phyloP scores from a whole-genome alignment of 2,888 invertebrate species.

The Epirrita christyi region DNA sequence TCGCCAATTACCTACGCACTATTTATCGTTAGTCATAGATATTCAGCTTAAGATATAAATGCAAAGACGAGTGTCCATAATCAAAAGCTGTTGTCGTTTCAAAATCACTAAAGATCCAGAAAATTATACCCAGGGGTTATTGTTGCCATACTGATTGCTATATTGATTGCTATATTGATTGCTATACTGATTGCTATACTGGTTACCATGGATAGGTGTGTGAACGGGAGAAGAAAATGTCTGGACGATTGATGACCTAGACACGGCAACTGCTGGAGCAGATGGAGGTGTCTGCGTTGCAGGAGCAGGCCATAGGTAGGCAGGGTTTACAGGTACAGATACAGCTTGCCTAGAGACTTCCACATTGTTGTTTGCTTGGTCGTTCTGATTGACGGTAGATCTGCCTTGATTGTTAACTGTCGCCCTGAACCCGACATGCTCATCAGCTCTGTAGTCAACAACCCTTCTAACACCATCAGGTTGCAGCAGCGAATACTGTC shows the following conservation, averaged over 20 bases:
- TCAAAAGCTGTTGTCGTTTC: slow-evolving; percentile 25
- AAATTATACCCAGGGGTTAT: slow-evolving; percentile 58
- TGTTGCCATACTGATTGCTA: slow-evolving; percentile 39
- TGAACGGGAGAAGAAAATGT: slow-evolving; percentile 47
- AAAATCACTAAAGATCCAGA: slow-evolving; percentile 11
- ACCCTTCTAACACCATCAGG: slow-evolving; percentile 82
- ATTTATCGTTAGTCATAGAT: slow-evolving; percentile 47
- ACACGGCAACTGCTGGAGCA: slow-evolving; percentile 58
- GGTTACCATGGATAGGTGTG: slow-evolving; percentile 34
- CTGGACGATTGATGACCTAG: slow-evolving; percentile 64
- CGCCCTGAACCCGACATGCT: slow-evolving; percentile 81
- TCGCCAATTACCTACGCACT: slow-evolving; percentile 56
- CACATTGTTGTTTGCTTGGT: slow-evolving; percentile 19
- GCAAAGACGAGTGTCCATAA: slow-evolving; percentile 54
- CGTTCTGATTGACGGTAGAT: slow-evolving; percentile 9
- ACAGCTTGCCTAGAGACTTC: slow-evolving; percentile 27
- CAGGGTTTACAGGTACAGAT: slow-evolving; percentile 33
- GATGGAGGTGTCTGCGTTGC: slow-evolving; percentile 42
- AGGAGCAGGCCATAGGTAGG: slow-evolving; percentile 42
- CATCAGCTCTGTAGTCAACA: slow-evolving; percentile 84
- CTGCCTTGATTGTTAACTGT: slow-evolving; percentile 73
- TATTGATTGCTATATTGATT: slow-evolving; percentile 13
- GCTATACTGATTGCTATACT: slow-evolving; percentile 41
- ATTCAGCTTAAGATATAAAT: slow-evolving; percentile 56
- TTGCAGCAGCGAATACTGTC: slow-evolving; percentile 82